These are phyloP conservation scores for Microtus oregoni DNA, from an alignment of 2,113 vertebrate species.

Conservation along the genomic window DNA sequence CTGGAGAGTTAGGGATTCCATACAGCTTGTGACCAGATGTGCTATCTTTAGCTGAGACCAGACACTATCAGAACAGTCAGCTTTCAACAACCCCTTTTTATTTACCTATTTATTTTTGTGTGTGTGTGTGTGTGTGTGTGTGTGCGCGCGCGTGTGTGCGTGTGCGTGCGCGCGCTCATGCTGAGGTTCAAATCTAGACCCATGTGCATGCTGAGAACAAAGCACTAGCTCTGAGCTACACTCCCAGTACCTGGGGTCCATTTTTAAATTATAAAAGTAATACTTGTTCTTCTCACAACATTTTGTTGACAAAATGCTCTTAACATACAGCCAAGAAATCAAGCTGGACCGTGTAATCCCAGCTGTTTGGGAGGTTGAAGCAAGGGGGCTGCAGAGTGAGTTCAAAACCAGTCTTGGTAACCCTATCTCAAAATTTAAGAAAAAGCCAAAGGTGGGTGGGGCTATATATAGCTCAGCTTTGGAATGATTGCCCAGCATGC, in stretches of 20 bases:
- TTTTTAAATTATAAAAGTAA: slow-evolving; percentile 41
- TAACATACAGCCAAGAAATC: neutral
- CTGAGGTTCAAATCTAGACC: neutral
- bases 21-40: slow-evolving; percentile 75
- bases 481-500: neutral
- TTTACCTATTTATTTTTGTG: slow-evolving; percentile 35
- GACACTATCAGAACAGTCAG: neutral
- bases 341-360: neutral
- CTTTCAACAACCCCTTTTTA: neutral
- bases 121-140: too few relatives aligned
- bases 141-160: too few relatives aligned
- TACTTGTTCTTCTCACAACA: neutral
- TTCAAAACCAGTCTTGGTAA: neutral
- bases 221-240: neutral
- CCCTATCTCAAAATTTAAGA: neutral
- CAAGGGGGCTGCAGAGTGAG: neutral
- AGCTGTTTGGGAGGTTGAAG: neutral
- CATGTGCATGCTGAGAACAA: neutral
- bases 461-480: neutral
- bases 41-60: slow-evolving; percentile 11
- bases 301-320: slow-evolving; percentile 10
- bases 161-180: neutral
- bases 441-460: neutral
- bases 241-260: too few relatives aligned
- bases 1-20: slow-evolving; percentile 54